Base-by-base conservation (phyloP, 2,888 invertebrate genomes). In the Sinopyrophorus schimmeli region DNA sequence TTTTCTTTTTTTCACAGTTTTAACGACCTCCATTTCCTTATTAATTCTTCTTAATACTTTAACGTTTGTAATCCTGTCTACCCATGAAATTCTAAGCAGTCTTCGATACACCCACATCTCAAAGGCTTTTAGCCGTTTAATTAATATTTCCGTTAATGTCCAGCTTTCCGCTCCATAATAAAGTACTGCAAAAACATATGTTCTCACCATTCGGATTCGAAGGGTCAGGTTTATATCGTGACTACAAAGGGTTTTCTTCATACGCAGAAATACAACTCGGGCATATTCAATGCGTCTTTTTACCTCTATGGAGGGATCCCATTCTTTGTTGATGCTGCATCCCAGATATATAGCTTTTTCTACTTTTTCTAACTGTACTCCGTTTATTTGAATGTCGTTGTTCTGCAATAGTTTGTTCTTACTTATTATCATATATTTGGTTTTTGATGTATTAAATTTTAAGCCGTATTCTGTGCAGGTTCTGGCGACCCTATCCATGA, bases 261-360 rank as follows among this genome's bases (percentile, higher is more conserved):
- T 31, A 31, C 31, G 31, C 12, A 31, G 11, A 12, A 31, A 15
- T 31, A 31, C 9, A 14, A 7, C 5, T 15, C 31, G 12, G 31
- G 31, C 31, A 31, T 15, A 31, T 32, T n/a, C 32, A 32, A 32
- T 32, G 20, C 32, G 32, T 32, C 32, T 35, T 35, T 18, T 35
- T 35, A 35, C 14, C 10, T 35, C 35, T 35, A 21, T 21, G 35
- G 35, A 31, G 15, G 15, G 32, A 14, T 10, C 31, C 31, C 15
- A 31, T n/a, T 14, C 31, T 31, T 31, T 5, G 16, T 31, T 31
- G 6, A 32, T 17, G 32, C n/a, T 32, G 11, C 15, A 16, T 32
- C 17, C 32, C 32, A 35, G 12, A 5, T 35, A 35, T 18, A 11
- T 35, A 20, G 21, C 35, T 18, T 35, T 35, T 35, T 35, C 20